Base-by-base conservation (phyloP, 1,140 invertebrate species). In the Rhynchophorus ferrugineus region DNA sequence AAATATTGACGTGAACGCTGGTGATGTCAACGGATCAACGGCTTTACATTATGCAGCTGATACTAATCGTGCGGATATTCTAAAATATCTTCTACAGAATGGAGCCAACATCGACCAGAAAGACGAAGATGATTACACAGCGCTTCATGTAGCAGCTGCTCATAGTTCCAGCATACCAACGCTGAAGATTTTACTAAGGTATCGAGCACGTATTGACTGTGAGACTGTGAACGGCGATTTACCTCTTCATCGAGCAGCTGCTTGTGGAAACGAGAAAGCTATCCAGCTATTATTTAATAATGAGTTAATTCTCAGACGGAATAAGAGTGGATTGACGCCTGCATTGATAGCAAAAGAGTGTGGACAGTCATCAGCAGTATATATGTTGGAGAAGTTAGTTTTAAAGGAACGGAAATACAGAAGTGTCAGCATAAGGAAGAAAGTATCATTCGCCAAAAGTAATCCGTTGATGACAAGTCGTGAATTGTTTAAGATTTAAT, bases 61-160 rank as follows among this genome's bases (percentile, higher is more conserved):
- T 14, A 19, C 36, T 3, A 55, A 61, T 42, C 8, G 33, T 7
- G 1, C 13, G 8, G 38, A 47, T 8, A 33, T 61, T 8, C 44
- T 54, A 14, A 21, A 42, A 47, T 20, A 57, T 8, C 41, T 61
- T 3, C 18, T 60, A 8, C 20, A 61, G 11, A 54, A 56, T 45
- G 11, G 36, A n/a, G 58, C 56, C 1, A 47, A 60, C 35, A 41
- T 62, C 6, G 48, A 62, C 49, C 20, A 33, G 13, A 18, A 39
- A 19, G 58, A 62, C 20, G 18, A 18, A 5, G 61, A 62, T 44
- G 50, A 51, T 22, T 62, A 60, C 43, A 60, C 61, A 22, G 50
- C 61, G 18, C 29, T 62, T 20, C 58, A 62, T 39, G 29, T 56
- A 3, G 61, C 61, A 9, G 54, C 60, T 13, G 37, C 14, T n/a